Base-by-base conservation (phyloP, 2,888 invertebrate species). In the Bimastos eiseni region DNA sequence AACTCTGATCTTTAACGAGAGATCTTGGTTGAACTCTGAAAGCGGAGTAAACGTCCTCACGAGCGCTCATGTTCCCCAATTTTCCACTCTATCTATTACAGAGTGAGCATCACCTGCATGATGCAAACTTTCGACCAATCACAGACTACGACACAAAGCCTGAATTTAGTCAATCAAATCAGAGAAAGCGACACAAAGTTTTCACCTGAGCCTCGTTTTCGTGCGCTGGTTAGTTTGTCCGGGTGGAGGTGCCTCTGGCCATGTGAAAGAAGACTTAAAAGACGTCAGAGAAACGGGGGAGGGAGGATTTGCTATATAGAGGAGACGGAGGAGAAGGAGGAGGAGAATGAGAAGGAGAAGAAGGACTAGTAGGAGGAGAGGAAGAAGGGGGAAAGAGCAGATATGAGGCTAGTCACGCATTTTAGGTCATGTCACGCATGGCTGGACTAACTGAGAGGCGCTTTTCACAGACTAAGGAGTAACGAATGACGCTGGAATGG, bases 401-500 rank as follows among this genome's bases (percentile, higher is more conserved):
- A 33, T 84, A 33, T 19, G 34, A 86, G 86, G 37, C 86, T 15
- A 86, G 86, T 86, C 86, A 37, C 36, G 37, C 21, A 86, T 86
- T 37, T 86, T 34, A 86, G 86, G 37, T 86, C 36, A 37, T 86
- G 86, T 30, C 37, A 19, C 86, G 86, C 37, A 21, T 86, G 13
- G 37, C 86, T 86, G 86, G 8, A n/a, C n/a, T 70, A 8, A 70
- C 70, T 70, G 70, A 70, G 70, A 70, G 70, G 70, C 70, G 70
- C 70, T 70, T 70, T 70, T 70, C 19, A 70, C 70, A 70, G 70
- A 70, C 70, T 70, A 70, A 70, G 70, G 70, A 70, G 70, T 70
- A 70, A 70, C 70, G 70, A 70, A 70, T 70, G 70, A 70, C 70
- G 70, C 70, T n/a, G 70, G 70, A 70, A 70, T 70, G 30, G 70